Percentiles rank a stretch among this genome's conserved stretches.
These are phyloP conservation scores for Chromis chromis DNA, from an alignment of 2,797 vertebrate species.

Conservation along the genomic window DNA sequence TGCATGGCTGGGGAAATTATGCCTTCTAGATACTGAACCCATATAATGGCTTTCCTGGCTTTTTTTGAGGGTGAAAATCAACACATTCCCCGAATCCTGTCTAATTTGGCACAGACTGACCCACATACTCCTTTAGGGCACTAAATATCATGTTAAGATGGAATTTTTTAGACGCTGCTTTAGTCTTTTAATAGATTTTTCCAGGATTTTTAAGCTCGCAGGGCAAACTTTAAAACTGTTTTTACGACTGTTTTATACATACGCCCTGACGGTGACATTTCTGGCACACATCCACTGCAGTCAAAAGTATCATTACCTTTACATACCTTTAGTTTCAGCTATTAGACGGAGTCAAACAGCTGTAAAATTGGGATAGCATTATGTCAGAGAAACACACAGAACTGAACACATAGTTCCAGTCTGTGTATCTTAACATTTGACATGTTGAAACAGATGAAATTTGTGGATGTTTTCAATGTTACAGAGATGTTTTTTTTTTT, in stretches of 20 bases:
- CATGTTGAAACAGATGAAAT: constrained; percentile 36
- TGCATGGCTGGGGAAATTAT: too few relatives aligned
- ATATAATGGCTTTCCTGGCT: too few relatives aligned
- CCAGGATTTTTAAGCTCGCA: background rate
- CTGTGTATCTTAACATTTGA: constrained; percentile 9
- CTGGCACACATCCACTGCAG: constrained; percentile 32
- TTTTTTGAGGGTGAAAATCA: too few relatives aligned
- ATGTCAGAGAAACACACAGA: constrained; percentile 18
- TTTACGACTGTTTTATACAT: background rate
- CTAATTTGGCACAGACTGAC: too few relatives aligned
- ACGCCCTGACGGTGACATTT: background rate
- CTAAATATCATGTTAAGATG: too few relatives aligned
- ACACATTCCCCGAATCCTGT: too few relatives aligned
- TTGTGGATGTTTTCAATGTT: constrained; percentile 23
- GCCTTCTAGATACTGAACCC: too few relatives aligned
- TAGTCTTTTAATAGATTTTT: background rate
- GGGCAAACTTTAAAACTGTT: background rate
- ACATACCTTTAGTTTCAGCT: constrained; percentile 32
- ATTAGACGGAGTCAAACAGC: constrained; percentile 16
- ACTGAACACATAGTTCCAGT: constrained; percentile 7
- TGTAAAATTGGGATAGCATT: constrained; percentile 27
- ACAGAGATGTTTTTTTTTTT: constrained; percentile 4
- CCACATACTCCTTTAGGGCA: too few relatives aligned
- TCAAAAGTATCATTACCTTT: constrained; percentile 29
- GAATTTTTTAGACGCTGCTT: background rate